Evolutionary conservation across 2,797 vertebrate species (phyloP).

Genomic region (Pipistrellus pygmaeus): DNA sequence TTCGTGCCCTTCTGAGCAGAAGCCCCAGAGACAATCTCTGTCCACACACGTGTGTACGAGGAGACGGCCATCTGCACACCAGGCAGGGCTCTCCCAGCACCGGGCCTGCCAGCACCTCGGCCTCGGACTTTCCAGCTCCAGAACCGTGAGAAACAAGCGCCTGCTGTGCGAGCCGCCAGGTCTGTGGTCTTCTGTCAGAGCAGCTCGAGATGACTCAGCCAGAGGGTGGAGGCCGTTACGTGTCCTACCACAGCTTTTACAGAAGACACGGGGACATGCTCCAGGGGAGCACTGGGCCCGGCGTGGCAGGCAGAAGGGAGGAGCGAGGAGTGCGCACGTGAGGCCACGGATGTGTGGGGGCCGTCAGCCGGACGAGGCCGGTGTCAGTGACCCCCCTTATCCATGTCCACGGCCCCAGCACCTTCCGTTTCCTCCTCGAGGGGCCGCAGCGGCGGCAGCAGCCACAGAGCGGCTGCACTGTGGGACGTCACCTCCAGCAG

Average conservation of each 20-base stretch:
- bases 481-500: background rate
- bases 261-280: background rate
- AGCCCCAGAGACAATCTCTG: background rate
- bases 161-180: background rate
- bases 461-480: background rate
- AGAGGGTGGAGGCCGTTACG: background rate
- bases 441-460: fast-evolving
- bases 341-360: fast-evolving
- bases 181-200: background rate
- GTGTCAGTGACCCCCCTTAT: fast-evolving
- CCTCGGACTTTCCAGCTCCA: background rate
- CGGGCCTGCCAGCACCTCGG: background rate
- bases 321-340: background rate
- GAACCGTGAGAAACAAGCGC: background rate
- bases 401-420: fast-evolving
- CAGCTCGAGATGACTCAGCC: background rate
- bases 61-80: background rate
- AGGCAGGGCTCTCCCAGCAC: background rate
- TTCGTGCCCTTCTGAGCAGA: background rate
- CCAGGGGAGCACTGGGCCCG: background rate
- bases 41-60: fast-evolving
- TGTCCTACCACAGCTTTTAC: background rate
- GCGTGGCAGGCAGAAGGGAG: background rate
- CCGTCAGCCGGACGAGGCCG: fast-evolving
- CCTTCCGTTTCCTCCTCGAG: fast-evolving